Evolutionary conservation across 1,140 invertebrate species (phyloP).

Genomic region (Macrotrachela quadricornifera): DNA sequence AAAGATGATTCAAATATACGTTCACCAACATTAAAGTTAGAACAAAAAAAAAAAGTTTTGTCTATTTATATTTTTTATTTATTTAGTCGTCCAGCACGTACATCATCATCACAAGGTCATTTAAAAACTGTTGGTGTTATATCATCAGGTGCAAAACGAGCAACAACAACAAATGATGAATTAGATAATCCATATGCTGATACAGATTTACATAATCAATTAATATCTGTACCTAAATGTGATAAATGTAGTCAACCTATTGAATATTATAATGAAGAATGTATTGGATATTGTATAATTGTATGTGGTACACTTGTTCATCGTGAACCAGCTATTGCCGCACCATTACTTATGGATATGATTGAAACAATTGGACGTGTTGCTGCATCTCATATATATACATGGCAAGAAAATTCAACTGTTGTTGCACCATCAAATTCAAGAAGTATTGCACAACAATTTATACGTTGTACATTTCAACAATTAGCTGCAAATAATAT

Average conservation of each 20-base stretch:
- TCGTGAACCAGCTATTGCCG: conserved; percentile 70
- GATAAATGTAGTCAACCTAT: conserved; percentile 39
- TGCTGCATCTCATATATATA: conserved; percentile 8
- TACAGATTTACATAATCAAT: no score
- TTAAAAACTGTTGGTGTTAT: no score
- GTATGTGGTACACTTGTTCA: conserved; percentile 85
- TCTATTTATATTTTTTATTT: no score
- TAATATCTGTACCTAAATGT: conserved; percentile 16
- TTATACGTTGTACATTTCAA: conserved; percentile 80
- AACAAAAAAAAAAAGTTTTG: no score
- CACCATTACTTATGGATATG: conserved; percentile 71
- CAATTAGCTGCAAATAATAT: conserved; percentile 84
- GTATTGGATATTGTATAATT: conserved; percentile 68
- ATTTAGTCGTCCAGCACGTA: no score
- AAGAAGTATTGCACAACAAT: conserved; percentile 73
- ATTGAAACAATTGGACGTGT: conserved; percentile 34
- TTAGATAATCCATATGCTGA: no score
- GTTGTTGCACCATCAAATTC: conserved; percentile 27
- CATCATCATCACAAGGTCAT: no score
- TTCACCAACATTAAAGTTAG: no score
- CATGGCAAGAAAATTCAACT: conserved; percentile 5
- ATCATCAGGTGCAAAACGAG: no score
- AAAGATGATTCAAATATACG: no score
- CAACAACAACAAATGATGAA: no score
- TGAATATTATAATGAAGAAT: conserved; percentile 90